A percentile compares a stretch with the other conserved stretches of the same genome.
These are phyloP conservation scores for Neocrepidodera transversa DNA, from an alignment of 2,888 invertebrate species.

Conservation along the genomic window DNA sequence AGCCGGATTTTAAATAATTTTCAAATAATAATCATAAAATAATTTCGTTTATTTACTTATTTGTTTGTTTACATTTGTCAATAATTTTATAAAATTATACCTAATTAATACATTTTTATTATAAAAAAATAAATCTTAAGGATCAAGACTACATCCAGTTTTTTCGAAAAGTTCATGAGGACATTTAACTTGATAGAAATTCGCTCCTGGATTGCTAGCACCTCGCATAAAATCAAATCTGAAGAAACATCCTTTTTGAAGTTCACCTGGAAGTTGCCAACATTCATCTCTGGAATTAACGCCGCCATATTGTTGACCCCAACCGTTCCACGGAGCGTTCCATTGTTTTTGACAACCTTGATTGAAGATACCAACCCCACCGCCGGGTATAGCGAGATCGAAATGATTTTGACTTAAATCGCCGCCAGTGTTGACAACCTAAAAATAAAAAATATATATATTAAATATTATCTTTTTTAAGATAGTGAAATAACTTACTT, in stretches of 20 bases:
- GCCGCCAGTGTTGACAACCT: conserved; percentile 39
- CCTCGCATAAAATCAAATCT: conserved; percentile 1
- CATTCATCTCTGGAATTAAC: conserved; percentile 22
- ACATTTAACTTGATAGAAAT: not conserved
- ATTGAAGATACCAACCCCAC: conserved; percentile 35
- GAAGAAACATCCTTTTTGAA: conserved; percentile 1
- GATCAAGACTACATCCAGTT: conserved; percentile 5
- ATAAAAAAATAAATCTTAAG: not conserved
- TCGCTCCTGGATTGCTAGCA: not conserved
- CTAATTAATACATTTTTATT: too few species aligned
- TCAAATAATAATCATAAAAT: too few species aligned
- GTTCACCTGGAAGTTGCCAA: not conserved
- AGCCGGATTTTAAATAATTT: too few species aligned
- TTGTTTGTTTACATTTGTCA: too few species aligned
- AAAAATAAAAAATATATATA: not conserved
- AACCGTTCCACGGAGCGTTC: conserved; percentile 37
- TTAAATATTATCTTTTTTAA: not conserved
- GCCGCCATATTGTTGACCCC: conserved; percentile 45
- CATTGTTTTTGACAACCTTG: conserved; percentile 41
- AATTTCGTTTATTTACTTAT: too few species aligned
- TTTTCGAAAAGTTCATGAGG: not conserved
- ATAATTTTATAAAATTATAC: too few species aligned
- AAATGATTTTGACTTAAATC: conserved; percentile 20
- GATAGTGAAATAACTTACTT: conserved; percentile 12
- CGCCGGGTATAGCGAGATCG: conserved; percentile 27